Base-by-base conservation (phyloP, 2,888 invertebrate species). In the Troides helena region DNA sequence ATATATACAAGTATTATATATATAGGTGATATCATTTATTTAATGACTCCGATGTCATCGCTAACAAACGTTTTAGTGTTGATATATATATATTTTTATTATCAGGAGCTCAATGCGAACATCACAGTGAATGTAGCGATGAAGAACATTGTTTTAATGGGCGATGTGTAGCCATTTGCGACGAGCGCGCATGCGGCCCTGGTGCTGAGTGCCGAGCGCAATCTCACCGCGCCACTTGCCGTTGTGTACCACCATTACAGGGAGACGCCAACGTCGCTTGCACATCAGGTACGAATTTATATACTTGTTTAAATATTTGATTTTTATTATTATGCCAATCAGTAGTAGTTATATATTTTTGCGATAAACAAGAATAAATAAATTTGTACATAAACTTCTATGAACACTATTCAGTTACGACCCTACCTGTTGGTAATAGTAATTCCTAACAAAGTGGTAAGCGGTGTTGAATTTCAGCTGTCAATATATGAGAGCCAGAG, bases 231-330 rank as follows among this genome's bases (percentile, higher is more conserved):
- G 96, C 97, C 10, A 88, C 94, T 2, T 98, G 98, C 83, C 94
- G 93, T 67, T 98, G 98, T 82, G 95, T 96, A 62, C 86, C 94
- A 14, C 96, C 95, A 21, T 93, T 95, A 36, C 93, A 94, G 73
- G 98, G 98, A 71, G 95, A 98, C 93, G 96, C 98, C n/a, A 96
- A 96, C 77, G 88, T 95, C 67, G 96, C 95, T 77, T 98, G 98
- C 83, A 95, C 94, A n/a, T 85, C 88, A 66, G 85, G 91, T 92
- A 71, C 73, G 71, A 10, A 39, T 39, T 39, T 39, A 39, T 7
- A 7, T 10, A 39, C 10, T 39, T 39, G 1, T 39, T 39, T 39
- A 10, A 39, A 39, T 10, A 39, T 39, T 8, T 10, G 1, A 10
- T 39, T 39, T 39, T 10, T 10, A 10, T 1, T 10, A 39, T 10